Evolutionary conservation across 1,140 invertebrate species (phyloP).

Genomic region (Nephila pilipes): DNA sequence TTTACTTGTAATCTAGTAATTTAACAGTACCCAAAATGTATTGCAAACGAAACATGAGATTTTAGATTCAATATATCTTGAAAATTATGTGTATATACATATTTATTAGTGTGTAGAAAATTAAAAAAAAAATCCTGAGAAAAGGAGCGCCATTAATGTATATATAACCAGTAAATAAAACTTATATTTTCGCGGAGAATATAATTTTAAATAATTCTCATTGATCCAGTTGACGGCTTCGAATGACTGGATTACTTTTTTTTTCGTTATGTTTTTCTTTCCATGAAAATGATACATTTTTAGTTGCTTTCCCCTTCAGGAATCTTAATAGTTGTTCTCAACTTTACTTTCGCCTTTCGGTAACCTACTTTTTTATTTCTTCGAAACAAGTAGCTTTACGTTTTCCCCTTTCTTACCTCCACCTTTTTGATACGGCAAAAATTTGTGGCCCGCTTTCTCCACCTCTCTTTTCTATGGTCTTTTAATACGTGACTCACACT

Average conservation of each 20-base stretch:
- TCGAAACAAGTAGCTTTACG: neutral
- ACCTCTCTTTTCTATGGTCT: neutral
- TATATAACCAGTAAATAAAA: too few species aligned
- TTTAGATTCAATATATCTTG: too few species aligned
- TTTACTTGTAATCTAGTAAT: too few species aligned
- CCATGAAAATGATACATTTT: neutral
- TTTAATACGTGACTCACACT: conserved; percentile 26
- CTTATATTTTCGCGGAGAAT: too few species aligned
- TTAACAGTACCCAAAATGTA: too few species aligned
- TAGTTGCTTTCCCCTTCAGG: neutral
- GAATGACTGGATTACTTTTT: neutral
- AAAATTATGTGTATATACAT: too few species aligned
- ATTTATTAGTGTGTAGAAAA: too few species aligned
- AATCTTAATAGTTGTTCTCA: neutral
- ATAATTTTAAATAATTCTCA: too few species aligned
- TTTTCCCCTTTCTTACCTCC: conserved; percentile 4
- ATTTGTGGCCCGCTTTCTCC: neutral
- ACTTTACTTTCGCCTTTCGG: conserved; percentile 24
- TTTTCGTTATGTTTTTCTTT: neutral
- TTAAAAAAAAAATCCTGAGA: too few species aligned
- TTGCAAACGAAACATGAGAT: too few species aligned
- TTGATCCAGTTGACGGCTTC: too few species aligned
- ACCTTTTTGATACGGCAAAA: conserved; percentile 8
- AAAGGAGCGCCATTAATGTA: too few species aligned
- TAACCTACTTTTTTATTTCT: conserved; percentile 57